Evolutionary conservation across 2,797 vertebrate species (phyloP).

Genomic region (Pagetopsis macropterus): DNA sequence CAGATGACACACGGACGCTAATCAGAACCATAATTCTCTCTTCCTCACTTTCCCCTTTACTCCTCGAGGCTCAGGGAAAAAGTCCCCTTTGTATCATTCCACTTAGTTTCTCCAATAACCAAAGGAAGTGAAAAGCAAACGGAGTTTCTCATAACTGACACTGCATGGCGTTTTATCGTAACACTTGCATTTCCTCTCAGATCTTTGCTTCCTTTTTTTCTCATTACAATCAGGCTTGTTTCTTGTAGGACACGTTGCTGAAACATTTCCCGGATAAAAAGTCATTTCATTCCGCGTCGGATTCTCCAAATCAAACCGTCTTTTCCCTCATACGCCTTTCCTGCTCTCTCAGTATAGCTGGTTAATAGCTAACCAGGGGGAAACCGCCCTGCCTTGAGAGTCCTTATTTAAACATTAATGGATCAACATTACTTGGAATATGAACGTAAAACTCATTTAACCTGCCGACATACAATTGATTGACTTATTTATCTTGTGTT

Average conservation of each 20-base stretch:
- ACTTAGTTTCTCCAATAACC: constrained; percentile 19
- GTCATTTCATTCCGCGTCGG: constrained; percentile 1
- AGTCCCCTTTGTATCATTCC: constrained; percentile 26
- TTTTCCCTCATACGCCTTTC: constrained; percentile 13
- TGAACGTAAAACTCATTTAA: constrained; percentile 25
- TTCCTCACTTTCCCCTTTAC: constrained; percentile 7
- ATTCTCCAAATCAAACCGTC: constrained; percentile 11
- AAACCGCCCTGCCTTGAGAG: constrained; percentile 27
- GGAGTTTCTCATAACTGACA: constrained; percentile 17
- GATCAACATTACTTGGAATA: constrained; percentile 39
- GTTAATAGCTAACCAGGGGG: constrained; percentile 57
- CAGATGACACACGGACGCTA: constrained; percentile 69
- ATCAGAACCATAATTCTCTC: constrained; percentile 72
- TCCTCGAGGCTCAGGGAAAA: constrained; percentile 6
- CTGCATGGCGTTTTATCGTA: not conserved
- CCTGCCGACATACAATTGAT: constrained; percentile 7
- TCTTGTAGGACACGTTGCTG: not conserved
- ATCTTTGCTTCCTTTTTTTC: not conserved
- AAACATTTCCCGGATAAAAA: not conserved
- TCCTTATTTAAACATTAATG: constrained; percentile 52
- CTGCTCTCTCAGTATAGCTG: constrained; percentile 26
- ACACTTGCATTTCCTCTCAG: not conserved
- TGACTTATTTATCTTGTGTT: constrained; percentile 20
- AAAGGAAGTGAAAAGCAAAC: constrained; percentile 28
- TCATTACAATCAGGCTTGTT: not conserved